Base-by-base conservation (phyloP, 2,888 invertebrate genomes). In the Sarcophaga rosellei region DNA sequence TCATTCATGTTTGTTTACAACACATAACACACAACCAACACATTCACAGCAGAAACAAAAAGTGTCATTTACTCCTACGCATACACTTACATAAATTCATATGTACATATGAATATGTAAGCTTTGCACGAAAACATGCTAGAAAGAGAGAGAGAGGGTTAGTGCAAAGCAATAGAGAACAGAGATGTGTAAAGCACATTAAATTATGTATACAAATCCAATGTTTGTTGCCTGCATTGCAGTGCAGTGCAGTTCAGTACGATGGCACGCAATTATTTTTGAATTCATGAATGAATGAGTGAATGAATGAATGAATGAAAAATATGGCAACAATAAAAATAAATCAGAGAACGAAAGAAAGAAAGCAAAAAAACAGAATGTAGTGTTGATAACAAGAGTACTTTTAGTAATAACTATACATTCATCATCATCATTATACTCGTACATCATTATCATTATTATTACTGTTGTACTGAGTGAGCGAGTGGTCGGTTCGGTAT, bases 231-330 rank as follows among this genome's bases (percentile, higher is more conserved):
- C 10, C 35, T 53, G 1, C 53, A 53, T 0, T 70, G 63, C 23
- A 47, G 45, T n/a, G 44, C 15, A 15, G 17, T 68, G 57, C 17
- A 66, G n/a, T 74, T 23, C 53, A 25, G 23, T 12, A 12, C 17
- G 59, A 65, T 35, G 65, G 80, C 84, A 74, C 74, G 83, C 84
- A 84, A 86, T 86, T 86, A 86, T 76, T 53, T 47, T 53, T 66
- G 87, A 83, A 87, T 88, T 87, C 74, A 88, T 88, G 88, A 86
- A 88, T 87, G 87, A 87, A 84, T 87, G 87, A 87, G 84, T 81
- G n/a, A 81, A 80, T 12, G 66, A 80, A 85, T 47, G 8, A 73
- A 47, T 25, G 12, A 44, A 57, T n/a, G 35, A 35, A 75, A 76
- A 75, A 89, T 47, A 70, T 63, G 72, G 65, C 66, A 80, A 65